Base-by-base conservation (phyloP, 2,113 vertebrate genomes). In the Trachemys scripta region DNA sequence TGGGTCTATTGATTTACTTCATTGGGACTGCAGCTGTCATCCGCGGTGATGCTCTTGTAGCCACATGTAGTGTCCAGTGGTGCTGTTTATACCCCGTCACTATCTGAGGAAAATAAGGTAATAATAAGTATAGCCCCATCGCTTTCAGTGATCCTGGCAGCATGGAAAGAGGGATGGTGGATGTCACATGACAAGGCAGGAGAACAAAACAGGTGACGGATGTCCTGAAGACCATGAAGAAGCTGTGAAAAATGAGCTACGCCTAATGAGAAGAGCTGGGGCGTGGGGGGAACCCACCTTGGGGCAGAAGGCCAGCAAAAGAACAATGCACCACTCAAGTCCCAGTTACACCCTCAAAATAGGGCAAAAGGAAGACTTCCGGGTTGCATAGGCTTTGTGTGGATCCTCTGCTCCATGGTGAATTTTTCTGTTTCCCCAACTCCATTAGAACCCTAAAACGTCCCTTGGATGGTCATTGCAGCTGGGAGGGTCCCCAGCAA, bases 201-300 rank as follows among this genome's bases (percentile, higher is more conserved):
- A 75, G 56, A 65, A 13, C 8, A 80, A 85, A 0, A 0, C 12
- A 50, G 0, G 0, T 86, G 13, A 87, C 42, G 9, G 20, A 29
- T 31, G 79, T 8, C 11, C 62, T 76, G 51, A 90, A 51, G 31
- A 87, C 7, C 14, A 1, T n/a, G 19, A 82, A 81, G 75, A 53
- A 62, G 10, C n/a, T 1, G 5, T 16, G 50, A n/a, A 27, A 87
- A 76, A 3, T 45, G 50, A 27, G 5, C 10, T 88, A 13, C 45
- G 85, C 53, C 57, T 87, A 87, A 82, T 9, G 24, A 53, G 1
- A 6, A 29, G 49, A 9, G 22, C 56, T 0, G 1, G 75, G 27
- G 56, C 22, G 82, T 72, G 10, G 57, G 27, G 57, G 35, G 17
- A 54, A 53, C 17, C 65, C 59, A 84, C 69, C 82, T 83, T 90